Base-by-base conservation (phyloP, 2,888 invertebrate species). In the Coelopa pilipes region DNA sequence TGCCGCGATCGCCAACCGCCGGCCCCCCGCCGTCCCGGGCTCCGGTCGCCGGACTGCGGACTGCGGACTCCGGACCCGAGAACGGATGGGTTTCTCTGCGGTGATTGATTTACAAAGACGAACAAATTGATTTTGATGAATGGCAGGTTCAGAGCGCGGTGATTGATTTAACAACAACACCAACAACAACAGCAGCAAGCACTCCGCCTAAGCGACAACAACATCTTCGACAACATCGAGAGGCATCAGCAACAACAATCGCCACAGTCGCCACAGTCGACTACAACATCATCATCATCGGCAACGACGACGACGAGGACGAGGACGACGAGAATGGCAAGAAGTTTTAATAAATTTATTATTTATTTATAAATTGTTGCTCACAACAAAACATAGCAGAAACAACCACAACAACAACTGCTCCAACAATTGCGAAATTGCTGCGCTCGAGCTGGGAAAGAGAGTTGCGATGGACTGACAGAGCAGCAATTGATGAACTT, bases 61-160 rank as follows among this genome's bases (percentile, higher is more conserved):
- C 15, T 47, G 47, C 17, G 17, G 45, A 69, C 46, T 66, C 49
- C 13, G 4, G 53, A 50, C 71, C 55, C n/a, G 45, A 71, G 55
- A 50, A 49, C 13, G 59, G 46, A 69, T 59, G 17, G 55, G 24
- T 71, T 63, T 71, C 55, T 15, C 9, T 19, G 67, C 19, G 70
- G 75, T 79, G 79, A 79, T 79, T 79, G 78, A 80, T 80, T 78
- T 76, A 79, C 75, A 75, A 74, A 73, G 59, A 74, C 65, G 76
- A 74, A 73, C 73, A 74, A 76, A 77, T 77, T 79, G 79, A 79
- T 76, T 74, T 78, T 80, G 80, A 80, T 80, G 74, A 80, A 80
- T 80, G 75, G 71, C 74, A 62, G 34, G 59, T 73, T 62, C 73
- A 72, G 65, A 68, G 71, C 75, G 63, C 72, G 68, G 46, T 68